These are phyloP conservation scores for Mormyrus lacerda DNA, from an alignment of 2,113 vertebrate species.

Conservation along the genomic window DNA sequence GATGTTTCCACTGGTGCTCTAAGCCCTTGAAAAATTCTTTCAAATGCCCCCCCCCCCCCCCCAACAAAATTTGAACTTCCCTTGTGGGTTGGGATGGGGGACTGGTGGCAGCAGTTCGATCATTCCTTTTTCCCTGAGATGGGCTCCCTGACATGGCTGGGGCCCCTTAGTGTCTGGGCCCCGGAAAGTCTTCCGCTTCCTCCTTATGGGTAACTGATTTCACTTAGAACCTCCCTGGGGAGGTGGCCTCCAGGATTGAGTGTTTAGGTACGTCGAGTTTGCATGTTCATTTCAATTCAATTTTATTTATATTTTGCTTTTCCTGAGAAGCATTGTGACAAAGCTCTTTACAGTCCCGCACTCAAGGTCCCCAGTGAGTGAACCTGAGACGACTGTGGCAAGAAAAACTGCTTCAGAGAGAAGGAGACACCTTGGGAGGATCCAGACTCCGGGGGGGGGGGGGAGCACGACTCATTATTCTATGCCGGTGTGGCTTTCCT, in stretches of 20 bases:
- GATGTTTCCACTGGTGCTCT: neutral
- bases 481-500: neutral
- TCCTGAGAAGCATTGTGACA: neutral
- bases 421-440: neutral
- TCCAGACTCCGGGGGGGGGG: neutral
- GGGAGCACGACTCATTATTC: neutral
- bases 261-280: neutral
- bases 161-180: neutral
- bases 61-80: neutral
- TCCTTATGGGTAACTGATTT: neutral
- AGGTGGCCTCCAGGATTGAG: neutral
- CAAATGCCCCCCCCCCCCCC: neutral
- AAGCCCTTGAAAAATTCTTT: neutral
- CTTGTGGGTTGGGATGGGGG: neutral
- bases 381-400: neutral
- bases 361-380: neutral
- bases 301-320: neutral
- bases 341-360: neutral
- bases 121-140: neutral
- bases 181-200: neutral
- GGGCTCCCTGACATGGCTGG: no score
- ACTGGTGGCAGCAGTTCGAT: neutral
- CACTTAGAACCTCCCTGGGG: neutral
- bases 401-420: neutral
- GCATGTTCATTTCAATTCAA: neutral